Evolutionary conservation across 2,888 invertebrate genomes (phyloP).

Genomic region (Pogonocherus hispidulus): DNA sequence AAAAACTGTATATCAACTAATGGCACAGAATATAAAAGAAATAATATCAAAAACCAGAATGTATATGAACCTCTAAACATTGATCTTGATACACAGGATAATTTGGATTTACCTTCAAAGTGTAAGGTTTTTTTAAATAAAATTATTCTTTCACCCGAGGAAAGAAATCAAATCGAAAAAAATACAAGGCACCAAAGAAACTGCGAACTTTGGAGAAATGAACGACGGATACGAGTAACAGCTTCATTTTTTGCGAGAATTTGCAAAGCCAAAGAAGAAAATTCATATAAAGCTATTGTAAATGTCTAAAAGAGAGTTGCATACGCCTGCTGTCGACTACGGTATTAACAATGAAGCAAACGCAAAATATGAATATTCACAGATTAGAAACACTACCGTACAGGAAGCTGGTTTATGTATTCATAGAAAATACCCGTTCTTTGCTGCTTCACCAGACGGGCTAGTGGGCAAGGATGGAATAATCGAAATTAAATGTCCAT

Average conservation of each 20-base stretch:
- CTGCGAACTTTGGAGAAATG: background rate
- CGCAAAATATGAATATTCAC: background rate
- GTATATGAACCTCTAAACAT: too few relatives aligned
- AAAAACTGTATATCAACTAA: too few relatives aligned
- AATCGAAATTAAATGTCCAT: too few relatives aligned
- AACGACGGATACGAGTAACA: slow-evolving; percentile 6
- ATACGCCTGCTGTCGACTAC: background rate
- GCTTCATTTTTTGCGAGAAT: slow-evolving; percentile 12
- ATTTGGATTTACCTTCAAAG: too few relatives aligned
- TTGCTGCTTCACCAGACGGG: background rate
- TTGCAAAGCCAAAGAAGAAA: slow-evolving; percentile 12
- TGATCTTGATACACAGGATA: too few relatives aligned
- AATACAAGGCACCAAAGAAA: background rate
- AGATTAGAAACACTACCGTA: background rate
- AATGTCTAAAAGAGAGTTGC: background rate
- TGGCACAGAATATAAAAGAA: too few relatives aligned
- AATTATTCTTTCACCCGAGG: background rate
- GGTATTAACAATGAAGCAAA: slow-evolving; percentile 11
- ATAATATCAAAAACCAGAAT: too few relatives aligned
- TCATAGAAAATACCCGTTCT: background rate
- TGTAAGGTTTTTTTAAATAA: background rate
- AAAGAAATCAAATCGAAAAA: background rate
- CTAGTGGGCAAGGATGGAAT: background rate
- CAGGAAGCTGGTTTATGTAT: background rate
- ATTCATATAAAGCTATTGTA: background rate